phyloP scores from a whole-genome alignment of 1,140 invertebrate genomes.

The Bacillus rossius region DNA sequence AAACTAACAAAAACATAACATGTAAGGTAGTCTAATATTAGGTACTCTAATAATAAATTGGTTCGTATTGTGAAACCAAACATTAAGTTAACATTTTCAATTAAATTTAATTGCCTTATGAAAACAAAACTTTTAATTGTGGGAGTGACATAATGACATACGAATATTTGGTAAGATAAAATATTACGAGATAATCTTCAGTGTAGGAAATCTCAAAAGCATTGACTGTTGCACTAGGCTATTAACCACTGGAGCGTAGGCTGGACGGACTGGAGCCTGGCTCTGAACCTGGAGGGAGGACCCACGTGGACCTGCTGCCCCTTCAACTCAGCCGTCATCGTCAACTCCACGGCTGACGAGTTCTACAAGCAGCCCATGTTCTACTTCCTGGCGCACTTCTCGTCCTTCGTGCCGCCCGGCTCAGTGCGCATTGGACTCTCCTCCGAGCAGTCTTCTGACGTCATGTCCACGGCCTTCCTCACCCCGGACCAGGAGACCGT shows the following conservation, averaged over 20 bases:
- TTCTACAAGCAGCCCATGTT: constrained; percentile 56
- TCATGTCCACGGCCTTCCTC: constrained; percentile 37
- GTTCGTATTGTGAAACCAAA: too few relatives aligned
- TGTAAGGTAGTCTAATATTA: too few relatives aligned
- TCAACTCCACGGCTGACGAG: constrained; percentile 42
- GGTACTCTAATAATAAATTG: too few relatives aligned
- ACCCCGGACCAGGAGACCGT: constrained; percentile 38
- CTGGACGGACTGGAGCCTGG: constrained; percentile 63
- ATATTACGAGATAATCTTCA: too few relatives aligned
- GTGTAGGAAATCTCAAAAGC: too few relatives aligned
- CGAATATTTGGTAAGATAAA: too few relatives aligned
- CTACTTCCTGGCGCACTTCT: background rate
- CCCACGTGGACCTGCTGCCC: constrained; percentile 55
- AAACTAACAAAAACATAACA: too few relatives aligned
- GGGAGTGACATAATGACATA: too few relatives aligned
- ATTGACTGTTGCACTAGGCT: too few relatives aligned
- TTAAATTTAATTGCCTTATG: too few relatives aligned
- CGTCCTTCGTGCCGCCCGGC: background rate
- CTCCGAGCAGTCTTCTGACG: background rate
- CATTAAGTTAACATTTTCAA: too few relatives aligned
- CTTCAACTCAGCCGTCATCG: constrained; percentile 54
- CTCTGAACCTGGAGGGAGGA: constrained; percentile 49
- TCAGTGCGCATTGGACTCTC: background rate
- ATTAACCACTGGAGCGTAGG: constrained; percentile 54
- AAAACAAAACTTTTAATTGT: too few relatives aligned